Evolutionary conservation across 2,888 invertebrate genomes (phyloP), one percentile per base, ranked within the genome.

Genomic region (Thumatha senex): DNA sequence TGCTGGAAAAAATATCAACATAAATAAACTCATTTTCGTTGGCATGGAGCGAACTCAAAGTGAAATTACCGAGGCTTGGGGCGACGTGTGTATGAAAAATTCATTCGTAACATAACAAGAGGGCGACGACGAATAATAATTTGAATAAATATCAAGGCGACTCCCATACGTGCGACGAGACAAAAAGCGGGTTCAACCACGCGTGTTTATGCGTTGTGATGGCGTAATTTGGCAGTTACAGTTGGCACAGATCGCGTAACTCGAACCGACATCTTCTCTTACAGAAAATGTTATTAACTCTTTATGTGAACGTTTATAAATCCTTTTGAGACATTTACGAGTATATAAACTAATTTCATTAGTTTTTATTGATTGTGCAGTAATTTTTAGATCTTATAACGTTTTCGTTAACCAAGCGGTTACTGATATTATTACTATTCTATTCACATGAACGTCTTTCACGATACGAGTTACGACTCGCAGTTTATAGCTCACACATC

Each of bases 61-160:
- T 89, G 87, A 90, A 89, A 89, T 89, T 88, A 88, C 88, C 82
- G 78, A 75, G 76, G 78, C 86, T 79, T 75, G 70, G 72, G 75
- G 79, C 82, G 82, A 80, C 83, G 86, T 87, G 85, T 80, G 84
- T 83, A 89, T 91, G 89, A 90, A 91, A 91, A 90, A 90, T 91
- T 91, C 89, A 91, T 91, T 84, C 78, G 74, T 71, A 75, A 81
- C 83, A 82, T 82, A 86, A 87, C 86, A 84, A 84, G 86, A 84
- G 89, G 86, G 89, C 80, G 88, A 76, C 78, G 81, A 75, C 76
- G 83, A 84, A 82, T 86, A 83, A 89, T 88, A 88, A 90, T 89
- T 90, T 90, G 86, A 90, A 91, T 90, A 90, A 89, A 90, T 88
- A 89, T 88, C 79, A 86, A 82, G 82, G 62, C 74, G 68, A 65